Base-by-base conservation (phyloP, 2,797 vertebrate genomes). In the Phoebastria nigripes region DNA sequence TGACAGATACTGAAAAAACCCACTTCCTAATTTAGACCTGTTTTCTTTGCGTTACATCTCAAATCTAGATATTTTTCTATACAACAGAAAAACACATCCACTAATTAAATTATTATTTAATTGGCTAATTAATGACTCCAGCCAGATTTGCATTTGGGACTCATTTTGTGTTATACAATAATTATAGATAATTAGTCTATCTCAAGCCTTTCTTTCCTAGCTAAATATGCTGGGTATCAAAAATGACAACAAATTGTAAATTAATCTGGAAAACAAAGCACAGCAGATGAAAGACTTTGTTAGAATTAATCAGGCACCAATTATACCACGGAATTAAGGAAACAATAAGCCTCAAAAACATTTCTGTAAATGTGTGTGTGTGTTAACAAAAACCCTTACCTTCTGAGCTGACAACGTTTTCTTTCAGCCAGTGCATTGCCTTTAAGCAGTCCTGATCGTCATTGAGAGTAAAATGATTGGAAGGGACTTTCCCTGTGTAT, bases 241-340 rank as follows among this genome's bases (percentile, higher is more conserved):
- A 99, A 99, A 98, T 98, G 99, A 99, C 98, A 98, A 98, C 98
- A 99, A 99, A 98, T 98, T 98, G 98, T 98, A 99, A 99, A 99
- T 99, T 98, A 98, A 99, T 98, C 98, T 98, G 98, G 98, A 98
- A 99, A 99, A 98, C 98, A 98, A 99, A 98, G 98, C 98, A 96
- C 97, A 98, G 98, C 98, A 99, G 99, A 99, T 98, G 98, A 99
- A 99, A 99, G 98, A 98, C 99, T 98, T 98, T 97, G 98, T 98
- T 98, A 98, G 98, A 98, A 99, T 99, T 99, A 99, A 99, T 99
- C 99, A 99, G 98, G 97, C 96, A 95, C 97, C 99, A 99, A 99
- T 99, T 99, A 99, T 98, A 98, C 94, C 97, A 98, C 94, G 98
- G 98, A 98, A 98, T 98, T 98, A 98, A 98, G 98, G 98, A 98